These are phyloP conservation scores for Trachelus stipa DNA, from an alignment of 2,888 invertebrate genomes.

Conservation along the genomic window DNA sequence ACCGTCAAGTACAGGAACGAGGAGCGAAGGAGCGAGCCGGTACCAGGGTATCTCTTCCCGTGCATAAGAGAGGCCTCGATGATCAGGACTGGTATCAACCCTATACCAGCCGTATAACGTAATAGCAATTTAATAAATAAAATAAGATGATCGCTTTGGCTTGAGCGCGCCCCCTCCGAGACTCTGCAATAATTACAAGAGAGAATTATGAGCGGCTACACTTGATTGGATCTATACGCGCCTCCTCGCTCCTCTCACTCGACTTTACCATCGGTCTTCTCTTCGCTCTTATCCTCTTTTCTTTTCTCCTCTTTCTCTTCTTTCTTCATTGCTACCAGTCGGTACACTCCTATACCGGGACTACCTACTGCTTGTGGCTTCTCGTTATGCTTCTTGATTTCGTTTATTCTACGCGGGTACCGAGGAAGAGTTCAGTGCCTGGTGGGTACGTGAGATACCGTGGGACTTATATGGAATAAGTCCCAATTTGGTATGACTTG, in stretches of 20 bases:
- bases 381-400: background rate
- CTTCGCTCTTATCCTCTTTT: constrained; percentile 26
- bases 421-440: background rate
- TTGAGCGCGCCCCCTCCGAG: constrained; percentile 48
- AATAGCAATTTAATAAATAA: constrained; percentile 64
- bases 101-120: constrained; percentile 43
- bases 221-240: constrained; percentile 63
- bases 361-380: background rate
- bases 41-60: constrained; percentile 13
- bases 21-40: background rate
- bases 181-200: constrained; percentile 62
- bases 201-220: constrained; percentile 62
- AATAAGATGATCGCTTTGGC: constrained; percentile 56
- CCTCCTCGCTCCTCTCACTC: constrained; percentile 28
- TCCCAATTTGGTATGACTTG: background rate
- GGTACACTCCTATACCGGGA: background rate
- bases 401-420: background rate
- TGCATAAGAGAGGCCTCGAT: constrained; percentile 6
- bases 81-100: constrained; percentile 1
- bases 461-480: background rate
- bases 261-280: constrained; percentile 22
- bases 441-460: background rate
- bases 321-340: background rate
- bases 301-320: constrained; percentile 17
- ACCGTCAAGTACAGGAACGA: constrained; percentile 17